Conservation (phyloP, 2,888 invertebrate species). For the Aphodius sticticus region DNA sequence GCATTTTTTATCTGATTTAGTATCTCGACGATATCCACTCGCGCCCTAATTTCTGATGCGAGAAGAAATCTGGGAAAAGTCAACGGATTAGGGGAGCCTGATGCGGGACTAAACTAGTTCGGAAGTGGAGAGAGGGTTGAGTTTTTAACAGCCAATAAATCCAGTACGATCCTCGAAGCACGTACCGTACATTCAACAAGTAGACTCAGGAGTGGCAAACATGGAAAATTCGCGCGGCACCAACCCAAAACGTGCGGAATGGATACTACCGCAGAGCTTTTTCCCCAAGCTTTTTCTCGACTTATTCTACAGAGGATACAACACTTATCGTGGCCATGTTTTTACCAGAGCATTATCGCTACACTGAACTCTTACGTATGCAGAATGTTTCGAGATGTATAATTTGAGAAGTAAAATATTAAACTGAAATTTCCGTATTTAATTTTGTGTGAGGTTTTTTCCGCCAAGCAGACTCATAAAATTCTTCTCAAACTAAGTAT, state of each 20-base stretch:
- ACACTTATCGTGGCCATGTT: slow-evolving; percentile 6
- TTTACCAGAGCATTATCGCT: background rate
- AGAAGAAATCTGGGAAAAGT: background rate
- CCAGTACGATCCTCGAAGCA: slow-evolving; percentile 21
- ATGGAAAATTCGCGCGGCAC: slow-evolving; percentile 20
- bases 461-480: no score
- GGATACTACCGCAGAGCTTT: background rate
- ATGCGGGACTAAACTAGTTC: slow-evolving; percentile 25
- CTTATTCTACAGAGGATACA: slow-evolving; percentile 8
- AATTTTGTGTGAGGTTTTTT: no score
- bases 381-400: no score
- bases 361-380: no score
- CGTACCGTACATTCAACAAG: slow-evolving; percentile 22
- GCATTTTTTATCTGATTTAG: slow-evolving; percentile 4
- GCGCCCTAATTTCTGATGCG: slow-evolving; percentile 6
- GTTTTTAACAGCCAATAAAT: slow-evolving; percentile 26
- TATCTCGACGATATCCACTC: background rate
- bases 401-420: no score
- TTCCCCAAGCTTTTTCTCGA: background rate
- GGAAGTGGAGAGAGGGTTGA: slow-evolving; percentile 17
- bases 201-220: slow-evolving; percentile 20
- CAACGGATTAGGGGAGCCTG: slow-evolving; percentile 12
- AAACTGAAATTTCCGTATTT: no score
- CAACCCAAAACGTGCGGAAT: background rate
- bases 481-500: no score